These are phyloP conservation scores for Rhea pennata DNA, from an alignment of 2,113 vertebrate genomes.

Conservation along the genomic window DNA sequence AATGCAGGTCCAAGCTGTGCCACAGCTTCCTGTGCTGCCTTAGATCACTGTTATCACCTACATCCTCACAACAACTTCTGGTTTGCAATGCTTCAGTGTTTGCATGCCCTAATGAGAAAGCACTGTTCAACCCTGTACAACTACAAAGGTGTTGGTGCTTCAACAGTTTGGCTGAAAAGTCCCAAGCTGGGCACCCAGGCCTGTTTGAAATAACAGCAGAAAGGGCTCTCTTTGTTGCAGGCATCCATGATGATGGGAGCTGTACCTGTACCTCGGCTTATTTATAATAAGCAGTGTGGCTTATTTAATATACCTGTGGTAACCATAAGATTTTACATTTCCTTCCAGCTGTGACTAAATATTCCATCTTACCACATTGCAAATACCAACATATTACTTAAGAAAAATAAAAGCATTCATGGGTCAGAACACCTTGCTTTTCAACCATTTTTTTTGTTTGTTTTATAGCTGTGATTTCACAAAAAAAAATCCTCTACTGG, in stretches of 20 bases:
- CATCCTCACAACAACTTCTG: neutral
- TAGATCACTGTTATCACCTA: slow-evolving; percentile 5
- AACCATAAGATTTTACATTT: neutral
- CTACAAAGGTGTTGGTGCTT: neutral
- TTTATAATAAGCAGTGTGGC: no score
- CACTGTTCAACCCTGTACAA: neutral
- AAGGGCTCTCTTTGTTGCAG: neutral
- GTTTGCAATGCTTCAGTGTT: neutral
- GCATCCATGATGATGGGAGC: neutral
- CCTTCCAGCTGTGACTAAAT: neutral
- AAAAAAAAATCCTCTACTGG: neutral
- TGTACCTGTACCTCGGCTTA: neutral
- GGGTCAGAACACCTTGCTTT: neutral
- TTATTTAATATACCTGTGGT: neutral
- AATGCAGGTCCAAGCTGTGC: neutral
- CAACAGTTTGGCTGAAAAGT: accelerated
- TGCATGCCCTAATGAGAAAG: neutral
- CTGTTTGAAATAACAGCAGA: neutral
- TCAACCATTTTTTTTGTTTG: neutral
- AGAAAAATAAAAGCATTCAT: neutral
- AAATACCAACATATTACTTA: neutral
- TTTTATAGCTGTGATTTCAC: neutral
- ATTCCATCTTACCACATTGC: neutral
- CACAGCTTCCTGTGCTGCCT: neutral
- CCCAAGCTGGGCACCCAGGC: neutral